Evolutionary conservation across 37 sponge, comb jelly and placozoan species (phyloP), one percentile per base, ranked within the genome.

Genomic region (Eunapius fragilis): DNA sequence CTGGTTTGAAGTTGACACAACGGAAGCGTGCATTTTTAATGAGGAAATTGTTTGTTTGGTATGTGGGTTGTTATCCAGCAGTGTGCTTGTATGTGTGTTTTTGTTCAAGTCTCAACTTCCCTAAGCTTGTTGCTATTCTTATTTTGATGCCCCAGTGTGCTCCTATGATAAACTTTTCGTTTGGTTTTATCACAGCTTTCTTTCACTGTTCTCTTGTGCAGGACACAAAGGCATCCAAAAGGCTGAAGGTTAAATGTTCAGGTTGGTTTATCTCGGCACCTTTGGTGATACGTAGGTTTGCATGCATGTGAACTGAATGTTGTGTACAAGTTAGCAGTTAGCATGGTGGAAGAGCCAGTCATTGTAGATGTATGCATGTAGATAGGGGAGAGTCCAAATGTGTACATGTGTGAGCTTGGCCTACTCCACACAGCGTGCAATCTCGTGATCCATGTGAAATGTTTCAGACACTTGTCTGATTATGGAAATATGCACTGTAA

Each of bases 41-140:
- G 95, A 94, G 19, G 71, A 89, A 11, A 80, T 75, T 67, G 74
- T 74, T 33, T 90, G 91, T 82, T 85, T 85, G 79, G 90, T 93
- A 76, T 7, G 80, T 22, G 3, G 35, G 3, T 85, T 41, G 41
- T 69, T 4, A 3, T 7, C 22, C n/a, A 37, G 76, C 37, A 6
- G 17, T 37, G 37, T 35, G 0, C 36, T 30, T 72, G 13, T 22
- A 10, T 10, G 25, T 72, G 12, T 72, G 31, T 33, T 25, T 10
- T 27, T 14, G 3, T 2, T 7, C 58, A 10, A 23, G 25, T 31
- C 11, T 19, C 27, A 45, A 45, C 3, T 35, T 23, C 30, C 5
- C 25, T 23, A n/a, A 22, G 47, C 27, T 24, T 75, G 37, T 32
- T 69, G 0, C 35, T 75, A 75, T 9, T 35, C 69, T 28, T 37